Evolutionary conservation across 2,113 vertebrate species (phyloP), one percentile per base, ranked within the genome.

Genomic region (Pimephales promelas): DNA sequence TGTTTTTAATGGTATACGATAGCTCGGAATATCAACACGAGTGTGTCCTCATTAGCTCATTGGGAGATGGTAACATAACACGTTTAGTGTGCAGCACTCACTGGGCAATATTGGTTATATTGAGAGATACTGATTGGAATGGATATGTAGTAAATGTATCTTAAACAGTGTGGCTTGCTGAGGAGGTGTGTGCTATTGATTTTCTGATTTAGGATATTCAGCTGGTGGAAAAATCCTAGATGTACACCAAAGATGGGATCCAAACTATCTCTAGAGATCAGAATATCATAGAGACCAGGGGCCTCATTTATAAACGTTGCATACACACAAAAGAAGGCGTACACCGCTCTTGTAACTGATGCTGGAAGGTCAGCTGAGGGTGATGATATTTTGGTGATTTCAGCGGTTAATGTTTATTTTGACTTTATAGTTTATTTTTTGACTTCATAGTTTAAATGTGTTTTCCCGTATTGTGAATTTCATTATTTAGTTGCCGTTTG

Each of bases 31-130:
- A 13, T 56, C 28, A 76, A 34, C 28, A 54, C n/a, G 28, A 76
- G 73, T 22, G 49, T 26, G 68, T 45, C 68, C 68, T 72, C 40
- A 47, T 72, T 72, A 76, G 20, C 49, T n/a, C 28, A 76, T 34
- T 56, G 49, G 1, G 31, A 36, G 52, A 76, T n/a, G 52, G 52
- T 57, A 40, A 57, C 20, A 6, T 22, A 16, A 76, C 47, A 71
- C 64, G 10, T 40, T 68, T 68, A 40, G 9, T 22, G 14, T 31
- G 59, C 59, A 28, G 28, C 59, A 24, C 2, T 64, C 61, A 22
- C 22, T 24, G 66, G 66, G 40, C 11, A 45, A n/a, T 45, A 24
- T 6, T 71, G 40, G 22, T 43, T n/a, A 71, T 24, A n/a, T 9
- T 11, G 5, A 22, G 20, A 71, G 40, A 7, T 71, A 24, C 68